Evolutionary conservation across 2,888 invertebrate genomes (phyloP), one percentile per base, ranked within the genome.

Genomic region (Drosophila ustulata): DNA sequence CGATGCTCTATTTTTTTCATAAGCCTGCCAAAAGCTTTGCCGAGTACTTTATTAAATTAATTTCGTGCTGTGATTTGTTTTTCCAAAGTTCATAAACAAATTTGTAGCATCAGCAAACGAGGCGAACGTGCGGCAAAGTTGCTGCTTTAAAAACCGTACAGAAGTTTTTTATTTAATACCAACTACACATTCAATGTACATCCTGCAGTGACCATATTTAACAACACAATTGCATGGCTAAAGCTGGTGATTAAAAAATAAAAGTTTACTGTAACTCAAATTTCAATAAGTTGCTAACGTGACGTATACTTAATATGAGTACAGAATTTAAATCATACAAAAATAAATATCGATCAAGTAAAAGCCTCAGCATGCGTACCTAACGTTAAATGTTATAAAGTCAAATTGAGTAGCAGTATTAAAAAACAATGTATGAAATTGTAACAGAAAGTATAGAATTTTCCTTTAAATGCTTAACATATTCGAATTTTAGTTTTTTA

Each of bases 21-120:
- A 28, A 49, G 28, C 28, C 43, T 13, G 26, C 3, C 30, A 25
- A 32, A 30, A 59, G 51, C 57, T 47, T 11, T 47, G 9, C 18
- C 41, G 13, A 56, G 45, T 34, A 46, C 45, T 56, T 56, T 45
- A 56, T 56, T 45, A 46, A 45, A 56, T 46, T 56, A 56, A 55
- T 43, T 55, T 53, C 18, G 18, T 28, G 53, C 28, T 18, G 11
- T 39, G 51, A 37, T n/a, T 26, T 52, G 41, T 23, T 32, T 43
- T 55, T 23, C 7, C 7, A 30, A 11, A 18, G 28, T 53, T 43
- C 23, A 28, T 13, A 28, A 55, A 55, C 43, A 55, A 43, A 55
- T 55, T 55, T 43, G 43, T 23, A 23, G 30, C 43, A 55, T 23
- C 23, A 32, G 9, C 28, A 28, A 28, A 47, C 3, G 13, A 23